Evolutionary conservation across 2,113 vertebrate species (phyloP).

Genomic region (Daubentonia madagascariensis): DNA sequence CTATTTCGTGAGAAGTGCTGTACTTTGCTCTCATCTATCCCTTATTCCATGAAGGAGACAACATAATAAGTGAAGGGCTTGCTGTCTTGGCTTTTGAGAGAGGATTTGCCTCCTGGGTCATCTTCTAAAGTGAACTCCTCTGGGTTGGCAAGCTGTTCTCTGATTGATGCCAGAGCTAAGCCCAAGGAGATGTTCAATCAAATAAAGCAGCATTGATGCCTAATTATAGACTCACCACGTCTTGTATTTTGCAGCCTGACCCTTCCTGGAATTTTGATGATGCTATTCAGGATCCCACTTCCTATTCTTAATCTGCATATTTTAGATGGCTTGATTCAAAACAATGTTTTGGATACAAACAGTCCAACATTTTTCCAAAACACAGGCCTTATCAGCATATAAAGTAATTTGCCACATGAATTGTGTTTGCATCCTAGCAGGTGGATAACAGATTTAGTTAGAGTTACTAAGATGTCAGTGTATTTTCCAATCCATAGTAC

Average conservation of each 20-base stretch:
- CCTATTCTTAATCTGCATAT: slow-evolving; percentile 9
- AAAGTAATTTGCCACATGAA: slow-evolving; percentile 72
- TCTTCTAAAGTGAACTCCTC: background rate
- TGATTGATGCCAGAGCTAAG: background rate
- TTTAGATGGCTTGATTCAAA: slow-evolving; percentile 60
- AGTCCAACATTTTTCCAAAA: slow-evolving; percentile 69
- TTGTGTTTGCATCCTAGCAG: slow-evolving; percentile 76
- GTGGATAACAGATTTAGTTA: slow-evolving; percentile 76
- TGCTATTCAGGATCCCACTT: slow-evolving; percentile 47
- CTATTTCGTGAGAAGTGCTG: background rate
- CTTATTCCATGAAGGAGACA: background rate
- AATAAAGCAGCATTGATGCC: background rate
- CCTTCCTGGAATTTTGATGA: slow-evolving; percentile 47
- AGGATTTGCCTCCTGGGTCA: background rate
- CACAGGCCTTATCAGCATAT: slow-evolving; percentile 63
- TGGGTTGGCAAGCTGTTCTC: background rate
- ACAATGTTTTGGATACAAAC: slow-evolving; percentile 71
- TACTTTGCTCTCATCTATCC: background rate
- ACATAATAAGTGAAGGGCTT: background rate
- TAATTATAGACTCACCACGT: slow-evolving; percentile 46
- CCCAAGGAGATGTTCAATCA: background rate
- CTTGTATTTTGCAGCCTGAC: slow-evolving; percentile 27
- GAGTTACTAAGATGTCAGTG: slow-evolving; percentile 76
- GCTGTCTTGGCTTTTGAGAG: background rate
- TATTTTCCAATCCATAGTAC: slow-evolving; percentile 54